Conservation (phyloP, 2,113 vertebrate species). For the Dromas ardeola region DNA sequence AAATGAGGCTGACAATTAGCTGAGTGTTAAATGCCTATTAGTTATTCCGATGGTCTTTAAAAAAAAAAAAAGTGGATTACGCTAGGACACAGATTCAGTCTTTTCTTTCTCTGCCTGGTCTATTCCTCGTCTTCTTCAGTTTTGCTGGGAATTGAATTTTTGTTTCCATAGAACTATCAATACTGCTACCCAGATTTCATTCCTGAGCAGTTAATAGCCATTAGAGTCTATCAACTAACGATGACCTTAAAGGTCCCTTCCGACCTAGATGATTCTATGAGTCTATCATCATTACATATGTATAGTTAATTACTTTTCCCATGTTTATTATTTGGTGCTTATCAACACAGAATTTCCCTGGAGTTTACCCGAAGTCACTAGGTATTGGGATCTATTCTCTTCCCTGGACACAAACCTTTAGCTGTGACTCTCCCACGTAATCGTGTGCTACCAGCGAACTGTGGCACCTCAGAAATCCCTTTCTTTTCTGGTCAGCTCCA, state of each 20-base stretch:
- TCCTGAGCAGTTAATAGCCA: neutral
- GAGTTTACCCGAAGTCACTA: neutral
- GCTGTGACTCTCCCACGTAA: rapidly evolving
- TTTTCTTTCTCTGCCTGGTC: neutral
- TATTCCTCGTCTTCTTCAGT: neutral
- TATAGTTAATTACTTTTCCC: neutral
- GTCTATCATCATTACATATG: neutral
- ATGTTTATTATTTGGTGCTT: neutral
- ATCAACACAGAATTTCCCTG: neutral
- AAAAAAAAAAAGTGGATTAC: neutral
- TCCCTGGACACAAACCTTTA: neutral
- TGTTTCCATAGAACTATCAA: neutral
- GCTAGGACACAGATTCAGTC: neutral
- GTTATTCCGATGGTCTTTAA: neutral
- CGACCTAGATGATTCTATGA: neutral
- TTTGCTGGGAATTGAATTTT: neutral
- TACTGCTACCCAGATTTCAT: neutral
- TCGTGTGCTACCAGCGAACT: neutral
- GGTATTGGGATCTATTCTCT: neutral
- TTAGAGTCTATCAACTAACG: neutral
- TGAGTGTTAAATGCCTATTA: neutral
- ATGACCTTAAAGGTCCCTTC: neutral
- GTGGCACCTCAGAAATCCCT: neutral
- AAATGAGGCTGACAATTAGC: neutral
- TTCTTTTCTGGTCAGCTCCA: neutral